Base-by-base conservation (phyloP, 2,888 invertebrate genomes). In the Liposcelis brunnea region DNA sequence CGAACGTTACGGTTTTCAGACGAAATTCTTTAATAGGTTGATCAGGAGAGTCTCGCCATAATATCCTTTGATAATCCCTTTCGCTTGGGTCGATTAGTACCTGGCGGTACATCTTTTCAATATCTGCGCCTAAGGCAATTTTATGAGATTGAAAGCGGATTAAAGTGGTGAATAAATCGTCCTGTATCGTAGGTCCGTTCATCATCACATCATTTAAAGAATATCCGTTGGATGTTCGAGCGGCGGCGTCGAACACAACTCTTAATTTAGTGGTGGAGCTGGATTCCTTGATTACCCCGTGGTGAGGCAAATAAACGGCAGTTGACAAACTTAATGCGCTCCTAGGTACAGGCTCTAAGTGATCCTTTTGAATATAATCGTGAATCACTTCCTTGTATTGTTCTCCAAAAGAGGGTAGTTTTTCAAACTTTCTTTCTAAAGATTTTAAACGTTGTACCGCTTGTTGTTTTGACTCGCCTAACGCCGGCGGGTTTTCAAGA, bases 41-140 rank as follows among this genome's bases (percentile, higher is more conserved):
- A 7, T 7, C 7, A 8, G 51, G 48, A 33, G 51, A 18, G 6
- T 52, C 46, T 31, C 58, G 43, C 61, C 61, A 62, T 2, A 62
- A 37, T 5, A 64, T 60, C 8, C 55, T 46, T 44, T 60, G 61
- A 11, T 56, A 50, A 16, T 54, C 31, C 14, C 53, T 40, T 31
- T 61, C 55, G 2, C 49, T 47, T 1, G 48, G 42, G 15, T 50
- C 44, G 1, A 60, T 44, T 1, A 34, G n/a, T n/a, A 60, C 52
- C 47, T 58, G 58, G 1, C 58, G 50, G 46, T 56, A 60, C 57
- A 60, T 60, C 49, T 62, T 61, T 21, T 52, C 54, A 10, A 62
- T 56, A 43, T 61, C 61, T 0, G 56, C 57, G 5, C 54, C 55
- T 11, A 62, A 49, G 1, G 56, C 55, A 18, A 53, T 50, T 7